Percentiles rank a stretch among this genome's conserved stretches.
Evolutionary conservation across 2,797 vertebrate species (phyloP).

Genomic region (Dipus sagitta): DNA sequence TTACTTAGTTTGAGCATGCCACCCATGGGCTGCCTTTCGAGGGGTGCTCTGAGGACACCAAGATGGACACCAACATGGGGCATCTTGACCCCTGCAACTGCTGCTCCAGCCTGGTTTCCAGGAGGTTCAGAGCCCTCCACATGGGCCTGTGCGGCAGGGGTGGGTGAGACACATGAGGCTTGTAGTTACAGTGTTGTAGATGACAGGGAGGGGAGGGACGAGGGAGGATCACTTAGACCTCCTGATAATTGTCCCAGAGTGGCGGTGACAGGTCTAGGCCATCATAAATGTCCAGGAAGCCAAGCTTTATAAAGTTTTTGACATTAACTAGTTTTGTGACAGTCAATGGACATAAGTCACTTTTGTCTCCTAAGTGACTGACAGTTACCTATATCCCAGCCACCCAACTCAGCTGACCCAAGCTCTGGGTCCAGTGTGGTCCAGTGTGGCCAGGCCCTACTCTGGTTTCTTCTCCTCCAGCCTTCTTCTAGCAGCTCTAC

Average conservation of each 20-base stretch:
- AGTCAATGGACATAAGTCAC: too few relatives aligned
- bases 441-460: background rate
- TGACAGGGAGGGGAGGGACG: background rate
- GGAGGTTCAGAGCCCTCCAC: background rate
- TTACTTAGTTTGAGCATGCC: too few relatives aligned
- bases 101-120: background rate
- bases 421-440: too few relatives aligned
- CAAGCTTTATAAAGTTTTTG: too few relatives aligned
- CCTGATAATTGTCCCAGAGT: too few relatives aligned
- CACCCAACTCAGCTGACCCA: too few relatives aligned
- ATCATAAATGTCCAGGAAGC: too few relatives aligned
- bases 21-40: background rate
- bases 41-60: background rate
- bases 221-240: background rate
- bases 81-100: background rate
- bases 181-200: background rate
- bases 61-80: background rate
- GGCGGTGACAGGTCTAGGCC: too few relatives aligned
- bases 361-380: too few relatives aligned
- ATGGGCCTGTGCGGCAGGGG: background rate
- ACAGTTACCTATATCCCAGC: too few relatives aligned
- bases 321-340: too few relatives aligned
- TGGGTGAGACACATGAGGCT: background rate
- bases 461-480: too few relatives aligned
- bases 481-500: background rate